Evolutionary conservation across 2,113 vertebrate species (phyloP), one percentile per base, ranked within the genome.

Genomic region (Anas platyrhynchos): DNA sequence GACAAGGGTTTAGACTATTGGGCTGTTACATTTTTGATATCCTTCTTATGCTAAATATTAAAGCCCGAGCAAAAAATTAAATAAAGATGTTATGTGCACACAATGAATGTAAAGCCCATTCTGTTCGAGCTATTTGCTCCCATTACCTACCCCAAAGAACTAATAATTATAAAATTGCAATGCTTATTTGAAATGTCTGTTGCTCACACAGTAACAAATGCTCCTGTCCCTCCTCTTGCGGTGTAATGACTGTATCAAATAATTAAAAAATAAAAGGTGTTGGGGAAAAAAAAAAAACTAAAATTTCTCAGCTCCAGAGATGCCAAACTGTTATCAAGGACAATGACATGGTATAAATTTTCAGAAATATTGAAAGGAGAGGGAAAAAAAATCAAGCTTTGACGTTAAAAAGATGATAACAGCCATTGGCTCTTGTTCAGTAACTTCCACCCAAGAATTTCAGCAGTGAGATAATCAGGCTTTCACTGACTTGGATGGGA

Each of bases 11-110:
- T 50, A 8, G 58, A 16, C 31, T 75, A 34, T 34, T 80, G 68
- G 7, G 27, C 87, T 90, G 88, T 91, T 93, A 58, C 61, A 36
- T 90, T 96, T 96, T 83, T 90, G 90, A 78, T 52, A 76, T 91
- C 66, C 86, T 86, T 43, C 58, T 68, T 67, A 80, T 90, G 77
- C 46, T 91, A 77, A 90, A 59, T 91, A 88, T 68, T 66, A 92
- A 82, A 68, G 34, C 48, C 77, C 0, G 44, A 68, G 48, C 4
- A 4, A 58, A 71, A 93, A 83, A 54, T 13, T 5, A 82, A 91
- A 80, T 38, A 6, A 18, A 72, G 52, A 34, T 32, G 50, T 50
- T 76, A 73, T 59, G 80, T 85, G 66, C 50, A n/a, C 16, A 21
- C 56, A 68, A 88, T 81, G 61, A 68, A 88, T 81, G 54, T 68